Evolutionary conservation across 1,140 invertebrate genomes (phyloP), one percentile per base, ranked within the genome.

Genomic region (Drosophila quadrilineata): DNA sequence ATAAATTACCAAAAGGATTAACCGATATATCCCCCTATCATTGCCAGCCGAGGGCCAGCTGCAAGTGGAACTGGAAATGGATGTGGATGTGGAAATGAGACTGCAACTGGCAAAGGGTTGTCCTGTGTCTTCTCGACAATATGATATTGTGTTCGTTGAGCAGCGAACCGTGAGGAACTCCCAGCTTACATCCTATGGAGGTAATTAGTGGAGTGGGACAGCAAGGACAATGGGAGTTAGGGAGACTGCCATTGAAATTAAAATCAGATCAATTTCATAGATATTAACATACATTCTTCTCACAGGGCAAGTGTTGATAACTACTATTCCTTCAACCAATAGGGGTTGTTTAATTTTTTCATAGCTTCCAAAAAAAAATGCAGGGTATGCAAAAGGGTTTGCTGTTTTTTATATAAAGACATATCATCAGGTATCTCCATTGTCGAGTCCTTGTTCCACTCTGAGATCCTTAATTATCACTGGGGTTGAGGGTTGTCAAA

Each of bases 231-330:
- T 16, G 41, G 40, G 35, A 54, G 9, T 29, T 9, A 29, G 40
- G 46, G 40, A 64, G 57, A 57, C n/a, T 45, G 49, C 65, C 71
- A 70, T 70, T 77, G 36, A 84, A 84, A 84, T 84, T 84, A 84
- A 82, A 85, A 84, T 84, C 60, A 84, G 77, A 84, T 84, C 77
- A 84, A 84, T 84, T 84, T 73, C 79, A 84, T 73, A 77, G 77
- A 84, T 84, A 85, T 77, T 76, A 84, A 73, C 79, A 84, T 77
- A 72, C 54, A 54, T 75, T 52, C 74, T 58, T 46, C 45, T 29
- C 45, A 45, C 57, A 40, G 68, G 56, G 52, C 71, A 80, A 79
- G 75, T 80, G 75, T 80, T 60, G 75, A 75, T 73, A 54, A 40
- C 54, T 58, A n/a, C 26, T 40, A 33, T 53, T 62, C 26, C 29